Evolutionary conservation across 1,140 invertebrate genomes (phyloP).

Genomic region (Microplitis demolitor): DNA sequence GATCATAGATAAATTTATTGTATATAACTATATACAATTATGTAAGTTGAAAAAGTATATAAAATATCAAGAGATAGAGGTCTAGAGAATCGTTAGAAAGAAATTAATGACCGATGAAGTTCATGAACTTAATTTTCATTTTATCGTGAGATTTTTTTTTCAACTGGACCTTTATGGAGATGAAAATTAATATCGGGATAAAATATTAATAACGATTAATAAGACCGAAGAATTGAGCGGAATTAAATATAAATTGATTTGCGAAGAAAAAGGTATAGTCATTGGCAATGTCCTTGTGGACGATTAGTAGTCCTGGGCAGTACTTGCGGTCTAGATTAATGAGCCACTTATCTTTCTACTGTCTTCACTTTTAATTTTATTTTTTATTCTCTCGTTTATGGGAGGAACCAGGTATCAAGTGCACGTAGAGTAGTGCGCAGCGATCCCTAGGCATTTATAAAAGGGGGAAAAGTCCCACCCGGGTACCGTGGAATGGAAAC

Average conservation of each 20-base stretch:
- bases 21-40: background rate
- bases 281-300: slow-evolving; percentile 22
- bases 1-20: background rate
- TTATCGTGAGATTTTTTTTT: too few relatives aligned
- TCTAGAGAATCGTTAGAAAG: too few relatives aligned
- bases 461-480: slow-evolving; percentile 4
- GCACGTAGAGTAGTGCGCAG: background rate
- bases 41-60: too few relatives aligned
- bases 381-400: background rate
- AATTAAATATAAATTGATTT: slow-evolving; percentile 9
- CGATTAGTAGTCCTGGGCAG: slow-evolving; percentile 20
- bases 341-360: slow-evolving; percentile 11
- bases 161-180: too few relatives aligned
- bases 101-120: too few relatives aligned
- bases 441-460: slow-evolving; percentile 20
- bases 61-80: too few relatives aligned
- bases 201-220: background rate
- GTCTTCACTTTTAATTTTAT: background rate
- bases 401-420: background rate
- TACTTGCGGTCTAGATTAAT: slow-evolving; percentile 17
- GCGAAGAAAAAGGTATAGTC: background rate
- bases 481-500: background rate
- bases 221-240: too few relatives aligned
- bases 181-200: too few relatives aligned
- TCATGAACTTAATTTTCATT: too few relatives aligned